Evolutionary conservation across 2,888 invertebrate species (phyloP).

Genomic region (Drosophila trichaetosa): DNA sequence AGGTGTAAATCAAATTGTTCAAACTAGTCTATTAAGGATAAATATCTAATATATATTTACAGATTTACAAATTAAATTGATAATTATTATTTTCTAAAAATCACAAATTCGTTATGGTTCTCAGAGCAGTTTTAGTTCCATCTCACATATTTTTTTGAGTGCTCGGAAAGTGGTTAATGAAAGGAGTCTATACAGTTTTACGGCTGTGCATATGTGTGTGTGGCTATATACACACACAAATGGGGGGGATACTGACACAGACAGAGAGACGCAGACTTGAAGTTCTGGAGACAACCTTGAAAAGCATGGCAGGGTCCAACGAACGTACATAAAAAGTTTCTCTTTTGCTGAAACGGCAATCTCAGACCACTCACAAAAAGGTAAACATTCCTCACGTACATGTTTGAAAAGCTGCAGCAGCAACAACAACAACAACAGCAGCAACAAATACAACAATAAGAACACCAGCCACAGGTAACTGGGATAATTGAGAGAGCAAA

Average conservation of each 20-base stretch:
- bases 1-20: too few species aligned
- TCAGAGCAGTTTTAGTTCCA: neutral
- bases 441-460: slow-evolving; percentile 12
- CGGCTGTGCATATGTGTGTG: slow-evolving; percentile 22
- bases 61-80: neutral
- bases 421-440: slow-evolving; percentile 2
- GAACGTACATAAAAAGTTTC: slow-evolving; percentile 72
- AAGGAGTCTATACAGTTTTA: slow-evolving; percentile 55
- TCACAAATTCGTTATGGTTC: neutral
- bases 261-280: slow-evolving; percentile 24
- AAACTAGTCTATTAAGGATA: neutral
- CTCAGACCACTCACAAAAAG: slow-evolving; percentile 59
- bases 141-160: neutral
- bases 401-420: slow-evolving; percentile 47
- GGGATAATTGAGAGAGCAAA: slow-evolving; percentile 21
- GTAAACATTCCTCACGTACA: slow-evolving; percentile 59
- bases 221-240: slow-evolving; percentile 7
- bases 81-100: neutral
- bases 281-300: slow-evolving; percentile 67
- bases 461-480: slow-evolving; percentile 36
- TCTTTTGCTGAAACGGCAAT: slow-evolving; percentile 61
- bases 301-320: slow-evolving; percentile 69
- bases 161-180: slow-evolving; percentile 64
- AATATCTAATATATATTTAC: neutral
- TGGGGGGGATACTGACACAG: neutral